These are phyloP conservation scores for Notolabrus celidotus DNA, from an alignment of 2,797 vertebrate species.

Conservation along the genomic window DNA sequence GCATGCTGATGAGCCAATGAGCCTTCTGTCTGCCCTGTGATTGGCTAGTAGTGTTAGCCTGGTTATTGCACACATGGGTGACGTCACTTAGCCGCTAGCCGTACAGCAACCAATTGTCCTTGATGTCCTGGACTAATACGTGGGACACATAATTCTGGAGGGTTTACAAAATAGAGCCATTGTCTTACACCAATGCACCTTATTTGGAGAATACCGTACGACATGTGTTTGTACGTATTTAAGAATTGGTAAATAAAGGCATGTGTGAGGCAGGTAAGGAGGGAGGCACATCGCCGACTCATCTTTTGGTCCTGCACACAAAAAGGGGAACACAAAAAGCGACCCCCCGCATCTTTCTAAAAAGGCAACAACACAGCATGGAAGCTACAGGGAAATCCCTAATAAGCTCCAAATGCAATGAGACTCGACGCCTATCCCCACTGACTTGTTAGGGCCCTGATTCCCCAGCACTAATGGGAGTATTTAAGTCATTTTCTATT, in stretches of 20 bases:
- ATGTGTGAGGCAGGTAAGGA: constrained; percentile 22
- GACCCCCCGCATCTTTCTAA: constrained; percentile 58
- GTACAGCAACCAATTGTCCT: constrained; percentile 25
- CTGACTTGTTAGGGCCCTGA: constrained; percentile 83
- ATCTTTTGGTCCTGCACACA: constrained; percentile 46
- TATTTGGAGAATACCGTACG: background rate
- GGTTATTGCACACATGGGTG: constrained; percentile 28
- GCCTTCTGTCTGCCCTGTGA: constrained; percentile 41
- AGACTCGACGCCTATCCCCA: constrained; percentile 75
- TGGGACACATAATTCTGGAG: constrained; percentile 14
- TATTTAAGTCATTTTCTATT: constrained; percentile 85
- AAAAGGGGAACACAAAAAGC: constrained; percentile 29
- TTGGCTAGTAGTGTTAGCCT: constrained; percentile 47
- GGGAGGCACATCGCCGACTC: background rate
- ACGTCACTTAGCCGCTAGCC: constrained; percentile 41
- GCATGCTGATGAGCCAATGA: constrained; percentile 74
- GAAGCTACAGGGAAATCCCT: constrained; percentile 73
- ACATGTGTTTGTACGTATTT: background rate
- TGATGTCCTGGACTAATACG: no score
- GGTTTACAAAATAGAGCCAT: background rate
- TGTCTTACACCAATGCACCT: background rate
- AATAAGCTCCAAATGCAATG: constrained; percentile 83
- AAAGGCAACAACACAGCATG: constrained; percentile 79
- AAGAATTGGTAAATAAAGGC: background rate
- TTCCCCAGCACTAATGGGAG: constrained; percentile 79